These are phyloP conservation scores for Bombus fervidus DNA, from an alignment of 1,140 invertebrate genomes.

Conservation along the genomic window DNA sequence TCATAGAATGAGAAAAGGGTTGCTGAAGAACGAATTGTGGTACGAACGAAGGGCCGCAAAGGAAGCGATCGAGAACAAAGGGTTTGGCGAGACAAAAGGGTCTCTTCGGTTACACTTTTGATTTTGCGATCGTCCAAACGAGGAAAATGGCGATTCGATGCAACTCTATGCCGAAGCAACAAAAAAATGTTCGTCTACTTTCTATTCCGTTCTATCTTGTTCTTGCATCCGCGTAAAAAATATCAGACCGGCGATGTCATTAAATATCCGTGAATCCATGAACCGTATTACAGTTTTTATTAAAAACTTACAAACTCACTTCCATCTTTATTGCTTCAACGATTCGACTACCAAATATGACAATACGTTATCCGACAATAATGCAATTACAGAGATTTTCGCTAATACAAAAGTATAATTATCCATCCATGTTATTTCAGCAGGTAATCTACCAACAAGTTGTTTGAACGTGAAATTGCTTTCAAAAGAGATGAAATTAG, in stretches of 20 bases:
- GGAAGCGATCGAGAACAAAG: slow-evolving; percentile 62
- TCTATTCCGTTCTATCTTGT: background rate
- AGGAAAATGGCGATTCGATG: slow-evolving; percentile 60
- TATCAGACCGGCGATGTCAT: background rate
- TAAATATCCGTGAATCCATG: background rate
- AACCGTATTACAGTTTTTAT: background rate
- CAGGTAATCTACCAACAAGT: background rate
- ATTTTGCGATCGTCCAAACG: slow-evolving; percentile 56
- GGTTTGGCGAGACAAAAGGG: slow-evolving; percentile 60
- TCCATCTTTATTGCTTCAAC: background rate
- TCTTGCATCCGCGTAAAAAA: background rate
- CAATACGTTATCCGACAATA: background rate
- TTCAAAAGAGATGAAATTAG: background rate
- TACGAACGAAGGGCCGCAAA: slow-evolving; percentile 51
- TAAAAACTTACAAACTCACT: too few species aligned
- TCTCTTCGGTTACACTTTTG: slow-evolving; percentile 48
- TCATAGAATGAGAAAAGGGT: slow-evolving; percentile 58
- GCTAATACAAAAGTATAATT: slow-evolving; percentile 10
- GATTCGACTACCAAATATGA: background rate
- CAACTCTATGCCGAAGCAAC: background rate
- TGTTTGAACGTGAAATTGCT: background rate
- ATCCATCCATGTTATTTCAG: background rate
- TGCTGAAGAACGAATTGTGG: slow-evolving; percentile 58
- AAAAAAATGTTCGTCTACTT: too few species aligned
- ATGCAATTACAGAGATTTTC: background rate